phyloP scores from a whole-genome alignment of 2,797 vertebrate species.

The Spinus pinus region DNA sequence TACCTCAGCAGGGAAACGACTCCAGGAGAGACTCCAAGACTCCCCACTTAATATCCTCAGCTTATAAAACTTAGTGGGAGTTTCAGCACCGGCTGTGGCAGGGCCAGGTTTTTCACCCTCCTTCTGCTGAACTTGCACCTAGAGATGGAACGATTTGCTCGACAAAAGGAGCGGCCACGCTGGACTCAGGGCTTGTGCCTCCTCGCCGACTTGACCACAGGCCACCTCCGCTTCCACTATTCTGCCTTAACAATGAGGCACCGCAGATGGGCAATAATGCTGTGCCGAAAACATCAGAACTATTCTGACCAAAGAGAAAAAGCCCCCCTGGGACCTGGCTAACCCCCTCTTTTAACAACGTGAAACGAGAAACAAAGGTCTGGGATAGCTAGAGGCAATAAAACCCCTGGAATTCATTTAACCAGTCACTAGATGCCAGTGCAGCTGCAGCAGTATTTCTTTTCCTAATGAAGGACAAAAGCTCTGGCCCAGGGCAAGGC shows the following conservation, averaged over 20 bases:
- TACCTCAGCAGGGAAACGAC: slow-evolving; percentile 20
- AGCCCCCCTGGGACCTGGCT: slow-evolving; percentile 20
- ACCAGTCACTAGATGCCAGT: slow-evolving; percentile 61
- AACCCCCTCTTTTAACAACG: slow-evolving; percentile 38
- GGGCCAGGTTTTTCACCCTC: background rate
- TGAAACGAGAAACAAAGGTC: slow-evolving; percentile 17
- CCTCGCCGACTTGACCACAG: slow-evolving; percentile 25
- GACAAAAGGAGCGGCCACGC: background rate
- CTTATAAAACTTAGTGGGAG: slow-evolving; percentile 26
- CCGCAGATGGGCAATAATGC: background rate
- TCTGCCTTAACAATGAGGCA: slow-evolving; percentile 1
- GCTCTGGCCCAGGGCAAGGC: background rate
- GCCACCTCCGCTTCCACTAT: background rate
- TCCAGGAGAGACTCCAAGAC: slow-evolving; percentile 3
- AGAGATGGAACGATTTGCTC: background rate
- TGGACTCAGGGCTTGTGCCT: slow-evolving; percentile 34
- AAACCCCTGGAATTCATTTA: slow-evolving; percentile 66
- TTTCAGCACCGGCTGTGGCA: background rate
- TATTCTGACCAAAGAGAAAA: slow-evolving; percentile 45
- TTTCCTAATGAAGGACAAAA: slow-evolving; percentile 37
- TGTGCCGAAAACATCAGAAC: background rate
- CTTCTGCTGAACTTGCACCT: slow-evolving; percentile 44
- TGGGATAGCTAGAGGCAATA: slow-evolving; percentile 46
- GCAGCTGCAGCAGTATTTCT: slow-evolving; percentile 51
- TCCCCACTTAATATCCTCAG: slow-evolving; percentile 17